Evolutionary conservation across 2,888 invertebrate genomes (phyloP).

Genomic region (Dermolepida albohirtum): DNA sequence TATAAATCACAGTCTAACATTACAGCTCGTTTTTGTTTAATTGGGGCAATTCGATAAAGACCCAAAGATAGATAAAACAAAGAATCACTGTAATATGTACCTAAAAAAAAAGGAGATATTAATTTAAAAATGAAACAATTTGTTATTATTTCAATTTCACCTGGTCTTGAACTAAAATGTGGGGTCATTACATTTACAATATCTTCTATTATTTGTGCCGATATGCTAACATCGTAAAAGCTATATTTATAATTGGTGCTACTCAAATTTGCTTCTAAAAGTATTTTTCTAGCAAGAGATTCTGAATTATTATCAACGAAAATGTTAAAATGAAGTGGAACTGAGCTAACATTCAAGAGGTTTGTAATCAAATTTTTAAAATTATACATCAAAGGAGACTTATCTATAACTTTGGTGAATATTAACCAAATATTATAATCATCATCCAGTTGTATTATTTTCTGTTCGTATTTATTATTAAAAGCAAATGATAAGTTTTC

Average conservation of each 20-base stretch:
- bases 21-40: conserved; percentile 71
- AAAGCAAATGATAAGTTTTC: conserved; percentile 24
- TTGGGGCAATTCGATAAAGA: conserved; percentile 75
- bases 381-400: conserved; percentile 67
- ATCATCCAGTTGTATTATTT: conserved; percentile 43
- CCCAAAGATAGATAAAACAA: conserved; percentile 83
- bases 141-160: conserved; percentile 54
- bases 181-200: conserved; percentile 77
- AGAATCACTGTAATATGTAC: conserved; percentile 82
- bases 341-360: conserved; percentile 65
- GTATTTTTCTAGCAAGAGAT: conserved; percentile 62
- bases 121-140: conserved; percentile 11
- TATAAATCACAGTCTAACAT: conserved; percentile 84
- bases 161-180: conserved; percentile 77
- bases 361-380: conserved; percentile 68
- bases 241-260: conserved; percentile 58
- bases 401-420: conserved; percentile 69
- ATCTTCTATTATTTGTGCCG: conserved; percentile 71
- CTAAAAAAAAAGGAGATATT: conserved; percentile 61
- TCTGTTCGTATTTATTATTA: conserved; percentile 31
- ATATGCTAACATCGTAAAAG: conserved; percentile 73
- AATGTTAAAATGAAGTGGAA: conserved; percentile 71
- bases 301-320: conserved; percentile 73
- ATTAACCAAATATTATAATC: conserved; percentile 70
- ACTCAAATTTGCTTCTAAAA: conserved; percentile 55